Conservation (phyloP, 2,113 vertebrate genomes). For the Forbesichthys papilliferus region DNA sequence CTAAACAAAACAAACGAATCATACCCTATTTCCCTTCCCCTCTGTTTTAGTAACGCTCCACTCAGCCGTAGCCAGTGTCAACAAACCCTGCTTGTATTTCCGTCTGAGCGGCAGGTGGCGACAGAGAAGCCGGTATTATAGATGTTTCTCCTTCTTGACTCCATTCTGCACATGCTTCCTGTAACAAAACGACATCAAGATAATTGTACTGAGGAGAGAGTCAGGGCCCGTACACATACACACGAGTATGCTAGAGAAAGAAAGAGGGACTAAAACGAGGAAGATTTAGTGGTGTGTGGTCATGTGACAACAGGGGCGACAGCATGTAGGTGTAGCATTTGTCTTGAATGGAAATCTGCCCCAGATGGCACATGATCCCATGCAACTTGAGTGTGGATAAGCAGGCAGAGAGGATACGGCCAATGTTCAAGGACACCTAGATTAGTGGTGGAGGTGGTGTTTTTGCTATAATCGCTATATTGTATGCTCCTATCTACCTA, state of each 20-base stretch:
- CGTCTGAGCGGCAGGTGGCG: conserved; percentile 61
- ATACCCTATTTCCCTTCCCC: conserved; percentile 22
- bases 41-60: conserved; percentile 19
- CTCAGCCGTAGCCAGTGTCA: conserved; percentile 12
- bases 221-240: not conserved
- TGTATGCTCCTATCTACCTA: conserved; percentile 43
- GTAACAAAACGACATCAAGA: conserved; percentile 8
- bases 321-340: too few relatives aligned
- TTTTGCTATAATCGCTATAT: conserved; percentile 36
- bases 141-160: conserved; percentile 83
- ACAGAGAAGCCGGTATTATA: conserved; percentile 64
- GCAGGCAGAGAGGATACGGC: conserved; percentile 46
- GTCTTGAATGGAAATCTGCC: too few relatives aligned
- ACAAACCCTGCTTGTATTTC: conserved; percentile 43
- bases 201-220: not conserved
- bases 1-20: conserved; percentile 42
- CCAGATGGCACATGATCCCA: too few relatives aligned
- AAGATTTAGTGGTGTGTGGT: not conserved
- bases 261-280: not conserved
- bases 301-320: not conserved
- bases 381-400: conserved; percentile 28
- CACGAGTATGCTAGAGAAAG: not conserved
- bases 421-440: conserved; percentile 58
- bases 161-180: conserved; percentile 84
- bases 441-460: conserved; percentile 39